Evolutionary conservation across 2,888 invertebrate genomes (phyloP).

Genomic region (Pyrgus malvae): DNA sequence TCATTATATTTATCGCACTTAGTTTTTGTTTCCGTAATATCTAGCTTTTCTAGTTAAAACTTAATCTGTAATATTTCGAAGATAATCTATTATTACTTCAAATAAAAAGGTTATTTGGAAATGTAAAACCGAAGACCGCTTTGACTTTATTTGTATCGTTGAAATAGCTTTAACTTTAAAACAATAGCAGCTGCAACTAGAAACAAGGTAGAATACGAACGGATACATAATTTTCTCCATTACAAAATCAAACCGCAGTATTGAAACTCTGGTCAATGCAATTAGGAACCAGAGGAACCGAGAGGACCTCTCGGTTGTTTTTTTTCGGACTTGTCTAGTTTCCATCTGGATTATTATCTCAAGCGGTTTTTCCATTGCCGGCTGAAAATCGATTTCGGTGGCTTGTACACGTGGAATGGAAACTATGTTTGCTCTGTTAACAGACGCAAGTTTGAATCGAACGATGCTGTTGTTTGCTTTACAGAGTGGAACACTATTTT

Average conservation of each 20-base stretch:
- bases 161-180: no score
- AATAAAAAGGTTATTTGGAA: no score
- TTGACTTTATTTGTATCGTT: background rate
- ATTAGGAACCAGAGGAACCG: no score
- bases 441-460: background rate
- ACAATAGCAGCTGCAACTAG: background rate
- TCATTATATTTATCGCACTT: background rate
- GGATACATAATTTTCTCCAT: constrained; percentile 14
- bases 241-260: constrained; percentile 4
- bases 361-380: constrained; percentile 10
- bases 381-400: constrained; percentile 7
- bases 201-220: constrained; percentile 8
- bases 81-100: no score
- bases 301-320: background rate
- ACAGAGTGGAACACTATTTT: background rate
- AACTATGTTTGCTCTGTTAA: constrained; percentile 1
- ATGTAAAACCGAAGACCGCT: background rate
- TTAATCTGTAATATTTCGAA: no score
- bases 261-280: constrained; percentile 15
- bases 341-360: constrained; percentile 13
- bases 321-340: constrained; percentile 11
- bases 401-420: background rate
- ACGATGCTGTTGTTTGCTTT: background rate
- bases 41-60: no score
- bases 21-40: no score